A percentile compares a stretch with the other conserved stretches of the same genome.
These are phyloP conservation scores for Apeltes quadracus DNA, from an alignment of 2,113 vertebrate species.

Conservation along the genomic window DNA sequence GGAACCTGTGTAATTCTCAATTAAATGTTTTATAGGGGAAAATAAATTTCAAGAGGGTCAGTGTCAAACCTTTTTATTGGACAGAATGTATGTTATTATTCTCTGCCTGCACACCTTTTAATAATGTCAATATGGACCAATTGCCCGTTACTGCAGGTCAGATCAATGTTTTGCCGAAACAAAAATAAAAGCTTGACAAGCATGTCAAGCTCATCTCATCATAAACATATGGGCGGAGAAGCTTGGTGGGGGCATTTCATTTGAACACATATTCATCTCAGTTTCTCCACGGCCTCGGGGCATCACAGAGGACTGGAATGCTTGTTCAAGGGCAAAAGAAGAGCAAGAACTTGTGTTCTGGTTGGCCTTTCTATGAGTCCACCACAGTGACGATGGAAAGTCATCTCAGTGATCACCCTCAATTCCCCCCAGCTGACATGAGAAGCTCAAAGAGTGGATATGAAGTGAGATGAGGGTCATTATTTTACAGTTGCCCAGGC, in stretches of 20 bases:
- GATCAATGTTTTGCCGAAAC: constrained; percentile 48
- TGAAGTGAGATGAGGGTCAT: constrained; percentile 14
- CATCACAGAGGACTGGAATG: constrained; percentile 68
- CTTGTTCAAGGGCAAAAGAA: constrained; percentile 70
- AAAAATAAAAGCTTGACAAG: constrained; percentile 51
- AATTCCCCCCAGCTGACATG: constrained; percentile 16
- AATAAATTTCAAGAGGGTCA: constrained; percentile 35
- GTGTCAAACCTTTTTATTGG: constrained; percentile 28
- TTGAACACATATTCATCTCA: constrained; percentile 47
- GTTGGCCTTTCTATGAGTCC: constrained; percentile 43
- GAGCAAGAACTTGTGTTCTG: constrained; percentile 33
- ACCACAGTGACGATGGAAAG: constrained; percentile 40
- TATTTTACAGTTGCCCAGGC: not conserved
- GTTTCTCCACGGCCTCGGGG: constrained; percentile 73
- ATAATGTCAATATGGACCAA: constrained; percentile 58
- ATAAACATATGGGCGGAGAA: constrained; percentile 60
- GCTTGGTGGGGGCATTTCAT: constrained; percentile 53
- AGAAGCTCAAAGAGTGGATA: constrained; percentile 11
- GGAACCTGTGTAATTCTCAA: constrained; percentile 17
- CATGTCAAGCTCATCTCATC: constrained; percentile 56
- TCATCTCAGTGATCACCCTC: constrained; percentile 58
- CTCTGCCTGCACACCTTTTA: constrained; percentile 28
- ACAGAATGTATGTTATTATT: constrained; percentile 23
- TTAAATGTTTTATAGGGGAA: constrained; percentile 44
- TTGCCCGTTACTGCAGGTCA: constrained; percentile 41